Base-by-base conservation (phyloP, 2,113 vertebrate species). In the Sclerurus mexicanus region DNA sequence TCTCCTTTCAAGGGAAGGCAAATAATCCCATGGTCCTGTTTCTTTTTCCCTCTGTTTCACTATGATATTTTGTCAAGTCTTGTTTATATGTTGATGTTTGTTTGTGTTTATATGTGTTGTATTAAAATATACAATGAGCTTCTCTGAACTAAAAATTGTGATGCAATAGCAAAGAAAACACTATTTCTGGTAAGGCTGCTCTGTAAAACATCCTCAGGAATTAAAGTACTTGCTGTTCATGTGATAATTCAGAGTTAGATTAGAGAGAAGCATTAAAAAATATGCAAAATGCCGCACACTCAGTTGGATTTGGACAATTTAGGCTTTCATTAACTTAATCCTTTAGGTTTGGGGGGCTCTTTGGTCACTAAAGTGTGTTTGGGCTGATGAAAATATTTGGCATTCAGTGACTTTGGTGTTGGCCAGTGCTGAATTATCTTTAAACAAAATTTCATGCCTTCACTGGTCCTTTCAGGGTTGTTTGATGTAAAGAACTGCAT, bases 401-500 rank as follows among this genome's bases (percentile, higher is more conserved):
- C 30, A n/a, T 75, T 71, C 19, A 23, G n/a, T 33, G 49, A 63
- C 50, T 86, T 66, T 27, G 9, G 22, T 50, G 9, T 44, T 87
- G 77, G 17, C 14, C 39, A 78, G 33, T 4, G 2, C 25, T 92
- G n/a, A 87, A 64, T 89, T 64, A 74, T 7, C 71, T 89, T 74
- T 85, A 66, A 91, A 94, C 21, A 75, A 74, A 89, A 94, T 52
- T 64, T 90, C 7, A 35, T 33, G 21, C 40, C 52, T 93, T 85
- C 59, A 27, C 28, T 37, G 68, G 40, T 56, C 8, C 52, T 85
- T 94, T 77, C 77, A 88, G 75, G 52, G 68, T 87, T 90, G 62
- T 93, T 84, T 93, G 80, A 76, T 93, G 67, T 50, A 69, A 55
- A 67, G 87, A 87, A 66, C 87, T 83, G 24, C 53, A 90, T 96